These are phyloP conservation scores for Sesia bembeciformis DNA, from an alignment of 2,888 invertebrate genomes.

Conservation along the genomic window DNA sequence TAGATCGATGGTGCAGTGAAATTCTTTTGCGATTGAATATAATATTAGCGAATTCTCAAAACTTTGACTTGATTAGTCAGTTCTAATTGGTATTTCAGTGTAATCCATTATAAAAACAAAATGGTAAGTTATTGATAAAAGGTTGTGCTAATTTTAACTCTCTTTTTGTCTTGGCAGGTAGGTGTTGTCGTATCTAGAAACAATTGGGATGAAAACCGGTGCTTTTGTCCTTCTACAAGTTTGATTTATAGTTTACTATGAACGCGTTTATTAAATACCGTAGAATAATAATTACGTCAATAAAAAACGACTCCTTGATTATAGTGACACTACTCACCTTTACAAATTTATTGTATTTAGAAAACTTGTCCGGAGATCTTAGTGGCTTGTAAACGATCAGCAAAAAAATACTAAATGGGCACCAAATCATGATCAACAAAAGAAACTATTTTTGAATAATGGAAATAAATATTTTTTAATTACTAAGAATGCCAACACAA, in stretches of 20 bases:
- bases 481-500: no score
- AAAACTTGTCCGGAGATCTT: no score
- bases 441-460: no score
- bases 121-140: conserved; percentile 20
- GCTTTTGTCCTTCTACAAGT: neutral
- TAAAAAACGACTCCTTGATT: no score
- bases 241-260: neutral
- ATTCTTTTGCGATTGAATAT: conserved; percentile 9
- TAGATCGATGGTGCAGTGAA: conserved; percentile 12
- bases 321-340: no score
- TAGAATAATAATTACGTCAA: no score
- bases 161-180: neutral
- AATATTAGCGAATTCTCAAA: conserved; percentile 1
- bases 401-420: no score
- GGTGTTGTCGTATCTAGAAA: neutral
- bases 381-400: no score
- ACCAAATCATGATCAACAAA: no score
- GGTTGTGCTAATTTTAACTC: conserved; percentile 10
- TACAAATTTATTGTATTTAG: no score
- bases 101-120: conserved; percentile 11
- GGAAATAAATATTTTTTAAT: no score
- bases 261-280: no score
- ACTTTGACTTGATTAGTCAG: neutral
- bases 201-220: neutral
- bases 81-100: conserved; percentile 2